phyloP scores from a whole-genome alignment of 2,113 vertebrate genomes.

The Pontoporia blainvillei region DNA sequence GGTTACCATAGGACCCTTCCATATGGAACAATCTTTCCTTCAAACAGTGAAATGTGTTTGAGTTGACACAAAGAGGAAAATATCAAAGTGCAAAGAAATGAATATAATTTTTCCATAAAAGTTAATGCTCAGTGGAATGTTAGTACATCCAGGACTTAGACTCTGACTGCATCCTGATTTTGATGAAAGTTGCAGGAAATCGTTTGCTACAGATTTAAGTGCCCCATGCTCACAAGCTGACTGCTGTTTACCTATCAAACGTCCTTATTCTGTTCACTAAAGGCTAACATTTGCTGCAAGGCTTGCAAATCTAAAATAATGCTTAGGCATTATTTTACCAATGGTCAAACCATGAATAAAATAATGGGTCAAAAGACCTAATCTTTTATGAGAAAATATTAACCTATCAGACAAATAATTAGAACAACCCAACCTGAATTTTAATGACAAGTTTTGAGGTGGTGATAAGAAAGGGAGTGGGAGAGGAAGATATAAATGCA shows the following conservation, averaged over 20 bases:
- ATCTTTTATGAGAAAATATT: not conserved
- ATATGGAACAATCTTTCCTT: not conserved
- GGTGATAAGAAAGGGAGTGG: not conserved
- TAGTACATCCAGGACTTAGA: not conserved
- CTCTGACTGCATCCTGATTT: slow-evolving; percentile 7
- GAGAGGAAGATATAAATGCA: not conserved
- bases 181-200: not conserved
- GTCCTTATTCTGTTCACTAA: not conserved
- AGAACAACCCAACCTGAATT: not conserved
- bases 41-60: not conserved
- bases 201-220: slow-evolving; percentile 35
- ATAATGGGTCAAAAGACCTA: not conserved
- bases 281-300: not conserved
- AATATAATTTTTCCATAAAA: slow-evolving; percentile 60
- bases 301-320: slow-evolving; percentile 7
- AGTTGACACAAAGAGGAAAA: slow-evolving; percentile 38
- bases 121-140: slow-evolving; percentile 57
- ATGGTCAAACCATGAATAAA: not conserved
- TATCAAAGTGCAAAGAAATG: slow-evolving; percentile 30
- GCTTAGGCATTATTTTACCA: not conserved
- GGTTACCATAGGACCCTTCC: not conserved
- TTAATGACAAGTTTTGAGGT: not conserved
- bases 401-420: not conserved
- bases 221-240: not conserved
- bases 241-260: not conserved